Base-by-base conservation (phyloP, 2,797 vertebrate species). In the Tolypeutes matacus region DNA sequence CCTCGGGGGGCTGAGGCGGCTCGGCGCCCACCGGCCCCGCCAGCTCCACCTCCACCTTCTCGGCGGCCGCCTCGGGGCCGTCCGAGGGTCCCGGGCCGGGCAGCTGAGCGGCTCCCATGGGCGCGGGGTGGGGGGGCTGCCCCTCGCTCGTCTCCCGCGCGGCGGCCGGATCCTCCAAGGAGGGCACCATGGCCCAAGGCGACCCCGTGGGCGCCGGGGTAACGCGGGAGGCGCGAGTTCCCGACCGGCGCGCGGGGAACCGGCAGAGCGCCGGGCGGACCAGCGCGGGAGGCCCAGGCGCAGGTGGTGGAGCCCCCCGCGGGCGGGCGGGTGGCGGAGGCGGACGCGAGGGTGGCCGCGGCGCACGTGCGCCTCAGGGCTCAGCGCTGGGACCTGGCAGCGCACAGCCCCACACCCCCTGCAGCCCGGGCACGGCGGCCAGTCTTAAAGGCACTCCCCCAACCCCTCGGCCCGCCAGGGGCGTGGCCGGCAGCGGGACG, bases 1-100 rank as follows among this genome's bases (percentile, higher is more conserved):
- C 99, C 90, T 99, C 99, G 0, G 99, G 99, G 96, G 98, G 99
- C 58, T 97, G 98, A 2, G 98, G 98, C 81, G 96, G 97, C 96
- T 36, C 67, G 20, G 95, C 95, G 94, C 78, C 49, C 75, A 46
- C 84, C 13, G 91, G 88, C 90, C 60, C 91, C 39, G 58, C 69
- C 83, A 92, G 80, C 75, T 94, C 95, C 34, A 95, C 85, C 73
- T 96, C 91, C 89, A 87, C 91, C 80, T 92, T 97, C 91, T 97
- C 97, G 4, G 89, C 13, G 4, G 81, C 69, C 31, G 51, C 93
- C 72, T 96, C 96, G 27, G 89, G 46, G 84, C 83, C 67, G 34
- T 96, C 93, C 4, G 73, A 86, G 73, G 82, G 90, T 70, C 92
- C 93, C 46, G 36, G 53, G 85, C 42, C 75, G 6, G 90, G 12